A percentile compares a stretch with the other conserved stretches of the same genome.
Conservation (phyloP, 2,797 vertebrate genomes). For the Sebastes matsubarae region DNA sequence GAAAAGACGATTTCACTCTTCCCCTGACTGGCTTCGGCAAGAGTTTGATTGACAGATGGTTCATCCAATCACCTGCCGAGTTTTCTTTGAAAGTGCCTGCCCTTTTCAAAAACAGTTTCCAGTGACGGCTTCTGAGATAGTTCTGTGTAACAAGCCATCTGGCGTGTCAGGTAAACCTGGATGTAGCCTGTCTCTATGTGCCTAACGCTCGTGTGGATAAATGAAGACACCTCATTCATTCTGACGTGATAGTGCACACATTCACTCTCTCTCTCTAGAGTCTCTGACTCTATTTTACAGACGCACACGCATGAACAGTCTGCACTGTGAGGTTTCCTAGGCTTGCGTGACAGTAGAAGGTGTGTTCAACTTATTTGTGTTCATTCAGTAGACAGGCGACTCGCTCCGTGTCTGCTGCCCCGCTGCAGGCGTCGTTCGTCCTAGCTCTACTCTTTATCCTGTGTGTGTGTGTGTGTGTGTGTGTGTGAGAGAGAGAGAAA, state of each 20-base stretch:
- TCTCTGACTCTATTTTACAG: not conserved
- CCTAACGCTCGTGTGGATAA: not conserved
- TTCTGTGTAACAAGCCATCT: not conserved
- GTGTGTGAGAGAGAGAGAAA: not conserved
- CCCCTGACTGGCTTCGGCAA: not conserved
- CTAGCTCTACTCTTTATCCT: not conserved
- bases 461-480: not conserved
- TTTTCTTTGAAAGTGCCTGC: not conserved
- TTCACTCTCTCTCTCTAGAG: not conserved
- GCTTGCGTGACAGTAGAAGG: conserved; percentile 17
- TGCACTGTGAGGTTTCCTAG: not conserved
- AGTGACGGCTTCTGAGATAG: not conserved
- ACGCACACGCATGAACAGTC: not conserved
- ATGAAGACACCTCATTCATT: not conserved
- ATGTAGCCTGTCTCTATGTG: not conserved
- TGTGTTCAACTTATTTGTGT: conserved; percentile 1
- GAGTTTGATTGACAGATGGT: not conserved
- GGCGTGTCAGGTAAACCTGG: not conserved
- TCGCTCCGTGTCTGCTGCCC: not conserved
- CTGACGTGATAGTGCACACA: not conserved
- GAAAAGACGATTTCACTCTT: not conserved
- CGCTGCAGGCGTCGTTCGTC: not conserved
- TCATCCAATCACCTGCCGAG: not conserved
- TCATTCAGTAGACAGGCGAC: conserved; percentile 4
- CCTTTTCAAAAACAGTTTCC: not conserved